Evolutionary conservation across 2,888 invertebrate species (phyloP), one percentile per base, ranked within the genome.

Genomic region (Temnothorax ravouxi): DNA sequence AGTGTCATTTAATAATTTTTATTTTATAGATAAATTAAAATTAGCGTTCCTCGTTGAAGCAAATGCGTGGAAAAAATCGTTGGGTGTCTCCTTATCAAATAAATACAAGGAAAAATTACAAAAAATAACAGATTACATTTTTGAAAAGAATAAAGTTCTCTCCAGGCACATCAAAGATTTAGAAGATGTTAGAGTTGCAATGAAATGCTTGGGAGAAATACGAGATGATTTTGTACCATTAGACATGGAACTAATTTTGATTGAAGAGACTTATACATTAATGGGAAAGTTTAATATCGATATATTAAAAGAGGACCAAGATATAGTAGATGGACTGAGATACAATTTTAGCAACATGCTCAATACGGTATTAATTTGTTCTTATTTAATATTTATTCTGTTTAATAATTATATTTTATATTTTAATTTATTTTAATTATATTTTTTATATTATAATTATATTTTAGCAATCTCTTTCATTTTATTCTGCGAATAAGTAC

Each of bases 221-320:
- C 95, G 98, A 69, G 97, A 98, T 82, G 97, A 97, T 91, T 97
- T 97, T 92, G 97, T 98, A 91, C 96, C 96, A 95, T 96, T 98
- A 96, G 98, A 98, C 88, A 96, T 97, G 96, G 96, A 96, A 88
- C 93, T 98, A 54, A 96, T 96, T 88, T 95, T 97, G 5, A 97
- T 98, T 92, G 97, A 98, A 95, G 97, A 98, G 93, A 97, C 97
- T 0, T 98, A 98, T 93, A 96, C 95, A 0, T 96, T 97, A n/a
- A 97, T 98, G 93, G 94, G 95, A 11, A 96, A 96, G 88, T 97
- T 96, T 91, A 95, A 96, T 79, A 96, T 97, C 80, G 96, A 96
- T 84, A 96, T 98, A 50, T 96, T 97, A 0, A 97, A 96, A 93
- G 98, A 98, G 86, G 98, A 98, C 91, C 96, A 96, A 9, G 97